Percentiles rank a stretch among this genome's conserved stretches.
Evolutionary conservation across 1,140 invertebrate species (phyloP).

Genomic region (Ceratina japonica): DNA sequence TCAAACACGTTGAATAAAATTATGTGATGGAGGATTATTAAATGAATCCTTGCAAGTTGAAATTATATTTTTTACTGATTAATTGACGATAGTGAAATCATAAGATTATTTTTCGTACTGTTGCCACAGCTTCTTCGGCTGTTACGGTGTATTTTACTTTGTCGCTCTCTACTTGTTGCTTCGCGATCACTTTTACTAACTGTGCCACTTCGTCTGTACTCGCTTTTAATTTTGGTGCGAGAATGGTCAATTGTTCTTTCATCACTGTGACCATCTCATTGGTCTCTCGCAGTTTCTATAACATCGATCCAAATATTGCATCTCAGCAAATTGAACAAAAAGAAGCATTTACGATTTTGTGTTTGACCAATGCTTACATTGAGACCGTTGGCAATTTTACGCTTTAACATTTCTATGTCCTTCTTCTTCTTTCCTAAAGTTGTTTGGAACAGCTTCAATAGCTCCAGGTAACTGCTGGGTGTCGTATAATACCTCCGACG

Average conservation of each 20-base stretch:
- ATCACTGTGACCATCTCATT: constrained; percentile 91
- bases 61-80: neutral
- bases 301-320: no score
- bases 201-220: constrained; percentile 90
- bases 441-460: constrained; percentile 88
- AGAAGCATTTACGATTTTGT: no score
- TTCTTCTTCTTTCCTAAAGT: constrained; percentile 84
- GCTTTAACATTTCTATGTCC: constrained; percentile 84
- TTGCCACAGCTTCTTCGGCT: constrained; percentile 88
- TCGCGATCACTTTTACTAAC: constrained; percentile 87
- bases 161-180: constrained; percentile 92
- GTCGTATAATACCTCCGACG: constrained; percentile 92
- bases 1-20: neutral
- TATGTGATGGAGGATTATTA: neutral
- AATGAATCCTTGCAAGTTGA: neutral
- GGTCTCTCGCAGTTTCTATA: constrained; percentile 90
- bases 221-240: constrained; percentile 91
- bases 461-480: constrained; percentile 92
- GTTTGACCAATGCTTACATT: constrained; percentile 76
- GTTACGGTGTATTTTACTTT: constrained; percentile 87
- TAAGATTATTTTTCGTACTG: constrained; percentile 78
- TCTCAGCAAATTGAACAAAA: neutral
- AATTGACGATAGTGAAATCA: neutral
- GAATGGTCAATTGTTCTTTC: constrained; percentile 90
- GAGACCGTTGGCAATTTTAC: constrained; percentile 88